phyloP scores from a whole-genome alignment of 35 echinoderm and acorn worm genomes.

The Lytechinus pictus region DNA sequence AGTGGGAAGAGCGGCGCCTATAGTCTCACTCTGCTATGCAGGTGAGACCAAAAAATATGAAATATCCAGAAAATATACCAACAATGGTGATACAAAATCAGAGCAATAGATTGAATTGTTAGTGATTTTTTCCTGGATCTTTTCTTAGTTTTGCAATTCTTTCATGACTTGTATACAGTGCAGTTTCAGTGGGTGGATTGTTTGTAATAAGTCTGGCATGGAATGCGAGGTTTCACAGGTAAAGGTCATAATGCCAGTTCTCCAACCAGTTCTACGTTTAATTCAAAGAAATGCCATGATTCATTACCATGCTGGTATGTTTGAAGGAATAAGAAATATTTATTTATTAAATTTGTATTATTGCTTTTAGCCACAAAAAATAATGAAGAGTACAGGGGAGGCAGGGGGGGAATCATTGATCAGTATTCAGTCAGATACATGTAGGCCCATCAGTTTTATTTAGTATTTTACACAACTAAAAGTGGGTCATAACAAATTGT shows the following conservation, averaged over 20 bases:
- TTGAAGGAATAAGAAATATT: background rate
- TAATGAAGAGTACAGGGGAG: too few relatives aligned
- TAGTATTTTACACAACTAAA: too few relatives aligned
- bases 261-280: background rate
- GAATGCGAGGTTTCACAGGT: slow-evolving; percentile 23
- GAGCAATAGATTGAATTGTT: background rate
- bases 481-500: too few relatives aligned
- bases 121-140: background rate
- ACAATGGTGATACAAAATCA: background rate
- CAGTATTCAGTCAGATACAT: too few relatives aligned
- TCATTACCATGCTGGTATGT: background rate
- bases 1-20: too few relatives aligned
- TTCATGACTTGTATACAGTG: background rate
- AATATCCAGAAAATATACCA: background rate
- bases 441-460: too few relatives aligned
- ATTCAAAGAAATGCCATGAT: background rate
- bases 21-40: too few relatives aligned
- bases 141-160: background rate
- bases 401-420: too few relatives aligned
- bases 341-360: too few relatives aligned
- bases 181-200: slow-evolving; percentile 25
- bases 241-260: slow-evolving; percentile 27
- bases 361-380: too few relatives aligned
- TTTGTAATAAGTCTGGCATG: slow-evolving; percentile 44
- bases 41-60: background rate